phyloP scores from a whole-genome alignment of 2,888 invertebrate genomes.

The Lasioglossum zephyrum region DNA sequence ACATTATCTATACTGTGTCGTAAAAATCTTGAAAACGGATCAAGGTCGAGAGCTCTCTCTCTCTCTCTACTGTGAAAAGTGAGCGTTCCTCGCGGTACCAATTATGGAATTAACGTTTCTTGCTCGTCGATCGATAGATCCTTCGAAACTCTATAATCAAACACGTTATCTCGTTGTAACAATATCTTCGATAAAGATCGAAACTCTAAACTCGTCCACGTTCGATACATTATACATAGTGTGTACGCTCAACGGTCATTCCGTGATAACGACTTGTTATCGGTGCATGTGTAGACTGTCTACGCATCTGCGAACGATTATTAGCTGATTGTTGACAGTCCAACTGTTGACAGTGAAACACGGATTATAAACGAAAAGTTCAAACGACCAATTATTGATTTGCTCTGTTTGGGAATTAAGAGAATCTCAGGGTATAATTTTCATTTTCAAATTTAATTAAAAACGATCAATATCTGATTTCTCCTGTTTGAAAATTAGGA shows the following conservation, averaged over 20 bases:
- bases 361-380: background rate
- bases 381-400: background rate
- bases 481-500: background rate
- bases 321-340: background rate
- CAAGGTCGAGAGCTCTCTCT: background rate
- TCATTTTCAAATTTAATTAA: too few relatives aligned
- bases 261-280: background rate
- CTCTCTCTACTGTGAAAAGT: background rate
- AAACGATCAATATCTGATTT: background rate
- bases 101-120: background rate
- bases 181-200: background rate
- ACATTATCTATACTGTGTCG: background rate
- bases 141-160: background rate
- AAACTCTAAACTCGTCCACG: background rate
- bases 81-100: background rate
- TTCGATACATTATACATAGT: background rate
- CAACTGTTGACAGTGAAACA: background rate
- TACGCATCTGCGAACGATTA: background rate
- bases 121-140: background rate
- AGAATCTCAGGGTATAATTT: background rate
- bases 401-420: background rate
- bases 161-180: background rate
- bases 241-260: background rate
- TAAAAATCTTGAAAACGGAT: constrained; percentile 32
- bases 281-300: background rate